Base-by-base conservation (phyloP, 2,113 vertebrate genomes). In the Trematomus loennbergii region DNA sequence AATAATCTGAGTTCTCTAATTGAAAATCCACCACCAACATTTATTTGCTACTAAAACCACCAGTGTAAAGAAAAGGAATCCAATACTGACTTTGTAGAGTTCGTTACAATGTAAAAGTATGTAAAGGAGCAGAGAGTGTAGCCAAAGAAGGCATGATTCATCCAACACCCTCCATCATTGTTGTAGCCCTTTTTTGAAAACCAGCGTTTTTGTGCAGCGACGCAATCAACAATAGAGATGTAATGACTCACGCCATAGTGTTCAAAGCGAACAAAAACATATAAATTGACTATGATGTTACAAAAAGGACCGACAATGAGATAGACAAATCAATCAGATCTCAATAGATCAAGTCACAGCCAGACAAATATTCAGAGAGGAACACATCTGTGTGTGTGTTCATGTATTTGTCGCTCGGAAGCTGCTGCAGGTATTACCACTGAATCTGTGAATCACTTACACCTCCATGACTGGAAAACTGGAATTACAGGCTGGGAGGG, bases 191-290 rank as follows among this genome's bases (percentile, higher is more conserved):
- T 68, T 60, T 79, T 60, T 60, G 20, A 79, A 89, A 88, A 83
- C 33, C 46, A 66, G 55, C 10, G 46, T 71, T 82, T 90, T 91
- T 90, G 87, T 89, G 66, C 71, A 36, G 67, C 53, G 2, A 82
- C 33, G 12, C 70, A 71, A 76, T 82, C 82, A 88, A 92, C 91
- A 91, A 89, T 90, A 75, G 66, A 78, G 63, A 66, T 49, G 60
- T 59, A 85, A 83, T 93, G 92, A 93, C 78, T 92, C 92, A 92
- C 45, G 29, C 22, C 65, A 58, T 36, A 74, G 76, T 89, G 64
- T 81, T 91, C 66, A 68, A 73, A 58, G 53, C 15, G 68, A 88
- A 88, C 89, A 92, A 89, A 89, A 77, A 70, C 65, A 77, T 63
- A 73, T 65, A 85, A 90, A 87, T 85, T 85, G 85, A 81, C 76